Base-by-base conservation (phyloP, 2,888 invertebrate species). In the Sycophila texana region DNA sequence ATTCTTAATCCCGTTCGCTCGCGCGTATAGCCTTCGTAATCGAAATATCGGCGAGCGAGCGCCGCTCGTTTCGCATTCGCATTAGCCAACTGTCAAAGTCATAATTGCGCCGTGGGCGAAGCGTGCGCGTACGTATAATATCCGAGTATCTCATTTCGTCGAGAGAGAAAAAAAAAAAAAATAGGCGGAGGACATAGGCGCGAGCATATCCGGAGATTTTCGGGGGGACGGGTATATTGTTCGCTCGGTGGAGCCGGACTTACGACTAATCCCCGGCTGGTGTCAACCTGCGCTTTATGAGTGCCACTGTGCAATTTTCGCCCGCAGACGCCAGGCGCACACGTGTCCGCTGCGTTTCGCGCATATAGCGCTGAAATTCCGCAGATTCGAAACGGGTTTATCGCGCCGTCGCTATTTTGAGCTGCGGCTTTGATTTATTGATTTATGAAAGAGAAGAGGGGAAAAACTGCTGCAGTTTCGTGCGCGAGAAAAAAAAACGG, bases 51-150 rank as follows among this genome's bases (percentile, higher is more conserved):
- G 14, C 53, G 22, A 20, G n/a, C 10, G 58, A 14, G 65, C 20
- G 26, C 14, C 53, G 49, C 77, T 66, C 71, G 72, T 72, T 77
- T 66, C 77, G 39, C 77, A 66, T 77, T 72, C 77, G 26, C 26
- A 66, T 77, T 77, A 60, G n/a, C 72, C 7, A 72, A 72, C 60
- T 77, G 72, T 72, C 77, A 65, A 71, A 77, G 51, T 58, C 58
- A 72, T 77, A 77, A 77, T 77, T 77, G 72, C 77, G 26, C 30
- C 57, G 7, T 30, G 60, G 58, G 49, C 71, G 66, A 74, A 39
- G 58, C 60, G 18, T n/a, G 55, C 57, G 61, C 51, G 5, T 57
- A 1, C 63, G 13, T 7, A 26, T 51, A 13, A n/a, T n/a, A n/a
- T n/a, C 20, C 18, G 57, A 4, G 18, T 26, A 26, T 7, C 57